phyloP scores from a whole-genome alignment of 2,113 vertebrate genomes.

The Anthoscopus minutus region DNA sequence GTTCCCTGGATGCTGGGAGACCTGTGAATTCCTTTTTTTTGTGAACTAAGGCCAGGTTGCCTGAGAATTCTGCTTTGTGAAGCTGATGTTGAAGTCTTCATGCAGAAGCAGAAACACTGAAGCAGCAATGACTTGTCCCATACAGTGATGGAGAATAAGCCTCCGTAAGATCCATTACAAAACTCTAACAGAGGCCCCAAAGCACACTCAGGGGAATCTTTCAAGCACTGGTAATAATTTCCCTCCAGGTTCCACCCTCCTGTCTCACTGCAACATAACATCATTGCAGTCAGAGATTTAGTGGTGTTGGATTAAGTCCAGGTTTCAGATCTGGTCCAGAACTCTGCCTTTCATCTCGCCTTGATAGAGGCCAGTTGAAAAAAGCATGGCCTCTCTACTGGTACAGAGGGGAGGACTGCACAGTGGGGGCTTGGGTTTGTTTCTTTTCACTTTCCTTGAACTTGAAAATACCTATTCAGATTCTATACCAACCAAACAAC shows the following conservation, averaged over 20 bases:
- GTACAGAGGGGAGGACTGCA: background rate
- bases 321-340: background rate
- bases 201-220: background rate
- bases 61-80: background rate
- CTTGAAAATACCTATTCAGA: background rate
- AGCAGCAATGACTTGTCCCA: background rate
- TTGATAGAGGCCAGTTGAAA: background rate
- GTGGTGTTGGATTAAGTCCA: background rate
- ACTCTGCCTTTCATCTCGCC: background rate
- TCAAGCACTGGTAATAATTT: background rate
- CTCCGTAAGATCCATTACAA: background rate
- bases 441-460: background rate
- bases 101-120: background rate
- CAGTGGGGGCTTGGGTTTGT: background rate
- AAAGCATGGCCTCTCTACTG: background rate
- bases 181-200: background rate
- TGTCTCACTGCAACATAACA: background rate
- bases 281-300: background rate
- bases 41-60: background rate
- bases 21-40: background rate
- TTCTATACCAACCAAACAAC: background rate
- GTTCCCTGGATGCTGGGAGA: background rate
- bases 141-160: background rate
- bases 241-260: background rate
- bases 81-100: background rate